These are phyloP conservation scores for Cerastoderma edule DNA, from an alignment of 2,888 invertebrate genomes.

Conservation along the genomic window DNA sequence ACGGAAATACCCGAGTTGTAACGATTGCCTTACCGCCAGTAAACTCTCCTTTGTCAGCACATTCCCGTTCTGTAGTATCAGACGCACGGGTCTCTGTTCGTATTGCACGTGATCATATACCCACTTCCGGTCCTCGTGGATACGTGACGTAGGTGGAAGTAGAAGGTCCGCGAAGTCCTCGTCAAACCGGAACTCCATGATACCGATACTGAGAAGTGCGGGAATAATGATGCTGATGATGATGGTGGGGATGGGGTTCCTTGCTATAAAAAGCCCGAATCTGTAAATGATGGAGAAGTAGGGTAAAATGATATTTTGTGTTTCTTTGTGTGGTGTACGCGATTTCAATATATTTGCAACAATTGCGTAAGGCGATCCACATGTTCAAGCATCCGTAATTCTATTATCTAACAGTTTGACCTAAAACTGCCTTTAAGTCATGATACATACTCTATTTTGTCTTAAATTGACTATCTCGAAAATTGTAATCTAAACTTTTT, in stretches of 20 bases:
- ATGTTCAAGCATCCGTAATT: background rate
- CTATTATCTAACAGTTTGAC: background rate
- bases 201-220: conserved; percentile 43
- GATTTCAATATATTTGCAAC: background rate
- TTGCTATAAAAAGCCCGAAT: conserved; percentile 42
- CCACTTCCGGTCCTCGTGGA: conserved; percentile 53
- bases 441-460: background rate
- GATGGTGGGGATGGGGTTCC: conserved; percentile 41
- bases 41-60: conserved; percentile 49
- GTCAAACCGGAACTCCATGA: conserved; percentile 51
- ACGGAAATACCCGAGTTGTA: too few species aligned
- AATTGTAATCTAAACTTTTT: too few species aligned
- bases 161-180: conserved; percentile 56
- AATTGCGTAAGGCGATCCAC: background rate
- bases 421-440: background rate
- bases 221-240: conserved; percentile 46
- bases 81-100: conserved; percentile 49
- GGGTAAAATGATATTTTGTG: background rate
- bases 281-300: conserved; percentile 32
- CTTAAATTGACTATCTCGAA: too few species aligned
- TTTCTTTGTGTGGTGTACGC: background rate
- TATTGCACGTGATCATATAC: conserved; percentile 50
- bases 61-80: conserved; percentile 53
- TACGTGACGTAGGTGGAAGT: conserved; percentile 52
- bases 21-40: conserved; percentile 52